phyloP scores from a whole-genome alignment of 2,797 vertebrate genomes.

The Todus mexicanus region DNA sequence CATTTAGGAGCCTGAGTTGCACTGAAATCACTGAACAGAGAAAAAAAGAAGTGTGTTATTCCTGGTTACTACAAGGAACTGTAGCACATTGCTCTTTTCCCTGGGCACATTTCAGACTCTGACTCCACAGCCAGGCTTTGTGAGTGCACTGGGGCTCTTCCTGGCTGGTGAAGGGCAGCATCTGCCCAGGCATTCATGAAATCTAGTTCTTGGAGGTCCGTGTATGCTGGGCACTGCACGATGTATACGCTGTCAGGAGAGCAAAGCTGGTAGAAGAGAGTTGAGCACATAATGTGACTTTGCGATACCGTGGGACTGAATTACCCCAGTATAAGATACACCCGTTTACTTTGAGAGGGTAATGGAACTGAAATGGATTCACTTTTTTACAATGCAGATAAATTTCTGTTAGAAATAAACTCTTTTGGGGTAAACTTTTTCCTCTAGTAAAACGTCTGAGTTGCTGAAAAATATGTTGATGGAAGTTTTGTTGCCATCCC shows the following conservation, averaged over 20 bases:
- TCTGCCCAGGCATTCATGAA: neutral
- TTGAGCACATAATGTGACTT: neutral
- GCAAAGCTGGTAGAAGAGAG: neutral
- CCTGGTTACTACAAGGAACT: slow-evolving; percentile 21
- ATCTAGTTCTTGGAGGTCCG: neutral
- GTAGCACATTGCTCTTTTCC: neutral
- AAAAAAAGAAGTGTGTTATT: neutral
- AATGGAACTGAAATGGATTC: neutral
- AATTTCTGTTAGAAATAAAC: neutral
- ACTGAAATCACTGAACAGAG: slow-evolving; percentile 23
- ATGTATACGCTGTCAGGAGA: neutral
- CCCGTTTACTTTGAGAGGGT: neutral
- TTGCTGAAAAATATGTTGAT: neutral
- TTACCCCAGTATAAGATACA: neutral
- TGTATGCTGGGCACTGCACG: neutral
- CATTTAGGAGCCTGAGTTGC: slow-evolving; percentile 44
- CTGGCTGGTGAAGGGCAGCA: neutral
- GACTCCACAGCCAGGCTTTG: neutral
- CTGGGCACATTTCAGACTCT: neutral
- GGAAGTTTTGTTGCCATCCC: neutral
- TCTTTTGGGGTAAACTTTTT: neutral
- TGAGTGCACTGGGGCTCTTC: neutral
- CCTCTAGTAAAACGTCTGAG: neutral
- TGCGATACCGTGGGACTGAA: neutral
- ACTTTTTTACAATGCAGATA: neutral